Base-by-base conservation (phyloP, 2,797 vertebrate species). In the Enteromius thamalakanensis region DNA sequence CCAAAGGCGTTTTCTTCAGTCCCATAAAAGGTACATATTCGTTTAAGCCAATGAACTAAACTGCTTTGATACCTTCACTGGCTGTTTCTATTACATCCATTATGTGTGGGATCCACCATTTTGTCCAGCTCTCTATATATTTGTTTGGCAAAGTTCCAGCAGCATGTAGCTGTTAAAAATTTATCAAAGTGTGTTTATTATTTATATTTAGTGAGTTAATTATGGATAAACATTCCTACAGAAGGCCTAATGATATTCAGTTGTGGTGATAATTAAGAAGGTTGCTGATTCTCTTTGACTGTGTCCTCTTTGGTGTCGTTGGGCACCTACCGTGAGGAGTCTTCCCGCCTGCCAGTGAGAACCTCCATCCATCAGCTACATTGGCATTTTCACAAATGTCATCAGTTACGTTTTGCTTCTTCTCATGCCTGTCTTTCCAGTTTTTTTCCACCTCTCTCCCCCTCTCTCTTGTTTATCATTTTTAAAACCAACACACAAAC, bases 221-320 rank as follows among this genome's bases (percentile, higher is more conserved):
- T 94, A 94, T 94, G 88, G 90, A 95, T 94, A 91, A 87, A 86
- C 86, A 90, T 81, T 90, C 89, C 91, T 90, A 88, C 86, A 83
- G 90, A 91, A 90, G 88, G 49, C 86, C 92, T 94, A 93, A 94
- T 93, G 92, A 94, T 90, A 91, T 90, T 85, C 87, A 86, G 82
- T 87, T 83, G 85, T 86, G 74, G 80, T 32, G 72, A 76, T 88
- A 89, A 89, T 90, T 88, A 88, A 89, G 82, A 62, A 80, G 71
- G 67, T 40, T 82, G 85, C 70, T 65, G 55, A 85, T 84, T 91
- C 89, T 89, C 89, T 87, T 84, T 74, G 91, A 91, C 83, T n/a
- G 80, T 42, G 60, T 88, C 85, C n/a, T 82, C 84, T 80, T 82
- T 69, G 55, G 79, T 84, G 87, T 88, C 87, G 83, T 55, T 90